Base-by-base conservation (phyloP, 2,888 invertebrate species). In the Drosophila limbata region DNA sequence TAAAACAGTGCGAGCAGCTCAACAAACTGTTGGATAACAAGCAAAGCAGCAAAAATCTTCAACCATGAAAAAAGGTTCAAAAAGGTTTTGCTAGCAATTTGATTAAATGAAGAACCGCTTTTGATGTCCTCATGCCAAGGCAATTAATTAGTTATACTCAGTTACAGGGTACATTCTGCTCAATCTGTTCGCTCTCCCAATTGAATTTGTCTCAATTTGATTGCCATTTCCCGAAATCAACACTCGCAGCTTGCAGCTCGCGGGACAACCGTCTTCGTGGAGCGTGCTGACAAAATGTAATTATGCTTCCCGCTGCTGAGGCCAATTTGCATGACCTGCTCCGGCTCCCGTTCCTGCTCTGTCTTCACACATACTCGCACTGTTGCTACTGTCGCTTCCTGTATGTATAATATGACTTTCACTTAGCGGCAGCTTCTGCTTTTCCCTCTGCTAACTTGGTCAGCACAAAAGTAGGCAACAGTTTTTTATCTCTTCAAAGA, bases 201-300 rank as follows among this genome's bases (percentile, higher is more conserved):
- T 66, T 72, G 63, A 77, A 73, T 77, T 77, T 77, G 55, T 51
- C 59, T 28, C 62, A 77, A 77, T 73, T 69, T 66, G 53, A 69
- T 77, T 63, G 69, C 60, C 45, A 28, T 40, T 37, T 25, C 17
- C 39, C 48, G 44, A 71, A 71, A 53, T 55, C 35, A 48, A 42
- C 39, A 48, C 63, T 56, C 55, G 45, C 56, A 21, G 56, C 19
- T 40, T 33, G 62, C 35, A 28, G 47, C 21, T 21, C 48, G 11
- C 42, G 21, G 21, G 8, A n/a, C n/a, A n/a, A n/a, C n/a, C 53
- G 47, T n/a, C 25, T 35, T 39, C 47, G 8, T 42, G 33, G 25
- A 28, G 19, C 19, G 52, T 13, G 15, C 39, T 47, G 51, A 13
- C 40, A 25, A 70, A 77, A 77, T 73, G 59, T 59, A 73, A 77